Percentiles rank a stretch among this genome's conserved stretches.
These are phyloP conservation scores for Drosophila baimaii DNA, from an alignment of 1,140 invertebrate genomes.

Conservation along the genomic window DNA sequence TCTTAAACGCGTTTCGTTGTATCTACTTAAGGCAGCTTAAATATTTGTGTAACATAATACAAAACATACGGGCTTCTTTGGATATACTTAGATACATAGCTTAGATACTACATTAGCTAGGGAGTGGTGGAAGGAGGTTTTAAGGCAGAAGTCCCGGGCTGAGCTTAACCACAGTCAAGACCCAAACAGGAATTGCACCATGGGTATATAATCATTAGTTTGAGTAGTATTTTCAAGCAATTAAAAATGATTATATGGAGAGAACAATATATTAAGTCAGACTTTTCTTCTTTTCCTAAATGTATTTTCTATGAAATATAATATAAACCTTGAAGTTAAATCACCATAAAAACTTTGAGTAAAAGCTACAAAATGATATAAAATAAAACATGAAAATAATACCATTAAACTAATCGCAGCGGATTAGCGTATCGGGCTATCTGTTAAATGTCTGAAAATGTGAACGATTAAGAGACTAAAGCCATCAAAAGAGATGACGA, in stretches of 20 bases:
- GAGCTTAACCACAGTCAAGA: conserved; percentile 28
- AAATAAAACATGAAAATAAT: neutral
- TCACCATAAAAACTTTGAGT: neutral
- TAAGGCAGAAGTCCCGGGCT: conserved; percentile 1
- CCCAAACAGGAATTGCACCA: conserved; percentile 6
- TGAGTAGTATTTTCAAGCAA: too few relatives aligned
- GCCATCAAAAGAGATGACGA: conserved; percentile 36
- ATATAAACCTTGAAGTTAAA: neutral
- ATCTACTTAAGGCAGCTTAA: conserved; percentile 82
- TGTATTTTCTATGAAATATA: neutral
- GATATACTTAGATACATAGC: conserved; percentile 78
- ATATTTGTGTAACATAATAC: conserved; percentile 83
- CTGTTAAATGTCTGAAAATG: conserved; percentile 7
- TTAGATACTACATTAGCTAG: conserved; percentile 54
- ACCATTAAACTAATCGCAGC: conserved; percentile 10
- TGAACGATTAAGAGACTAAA: conserved; percentile 43
- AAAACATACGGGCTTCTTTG: conserved; percentile 82
- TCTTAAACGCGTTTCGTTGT: conserved; percentile 81
- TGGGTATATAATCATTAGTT: conserved; percentile 4
- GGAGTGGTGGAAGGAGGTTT: neutral
- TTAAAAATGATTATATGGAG: neutral
- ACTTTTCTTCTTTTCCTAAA: too few relatives aligned
- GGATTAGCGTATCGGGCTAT: conserved; percentile 10
- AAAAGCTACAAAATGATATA: neutral
- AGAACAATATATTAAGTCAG: neutral